These are phyloP conservation scores for Diarsia dahlii DNA, from an alignment of 2,888 invertebrate species.

Conservation along the genomic window DNA sequence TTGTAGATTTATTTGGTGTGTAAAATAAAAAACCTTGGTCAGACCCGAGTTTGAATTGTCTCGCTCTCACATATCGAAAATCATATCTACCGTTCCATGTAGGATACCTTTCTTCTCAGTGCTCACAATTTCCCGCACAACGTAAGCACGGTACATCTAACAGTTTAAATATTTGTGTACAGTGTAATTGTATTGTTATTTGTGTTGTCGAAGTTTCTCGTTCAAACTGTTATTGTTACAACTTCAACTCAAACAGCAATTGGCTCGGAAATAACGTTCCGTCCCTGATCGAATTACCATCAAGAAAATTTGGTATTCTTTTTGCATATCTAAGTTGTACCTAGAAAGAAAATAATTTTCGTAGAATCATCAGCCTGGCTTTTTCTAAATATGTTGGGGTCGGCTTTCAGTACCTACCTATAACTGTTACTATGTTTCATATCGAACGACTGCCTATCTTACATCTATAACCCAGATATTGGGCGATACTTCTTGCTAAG, in stretches of 20 bases:
- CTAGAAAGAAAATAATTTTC: constrained; percentile 16
- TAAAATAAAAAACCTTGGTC: no score
- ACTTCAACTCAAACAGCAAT: constrained; percentile 36
- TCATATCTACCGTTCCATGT: background rate
- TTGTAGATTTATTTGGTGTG: no score
- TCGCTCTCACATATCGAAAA: background rate
- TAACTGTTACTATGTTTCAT: background rate
- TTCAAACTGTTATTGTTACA: constrained; percentile 34
- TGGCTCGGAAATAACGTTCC: constrained; percentile 36
- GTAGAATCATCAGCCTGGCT: background rate
- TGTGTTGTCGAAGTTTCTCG: constrained; percentile 32
- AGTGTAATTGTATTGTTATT: constrained; percentile 24
- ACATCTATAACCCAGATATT: no score
- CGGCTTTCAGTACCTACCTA: no score
- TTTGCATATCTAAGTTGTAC: constrained; percentile 12
- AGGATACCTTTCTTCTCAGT: no score
- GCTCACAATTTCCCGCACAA: background rate
- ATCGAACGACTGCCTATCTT: background rate
- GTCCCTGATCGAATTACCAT: constrained; percentile 38
- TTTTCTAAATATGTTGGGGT: background rate
- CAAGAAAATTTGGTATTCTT: constrained; percentile 22
- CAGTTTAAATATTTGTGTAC: constrained; percentile 13
- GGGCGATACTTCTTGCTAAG: background rate
- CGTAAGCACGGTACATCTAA: background rate
- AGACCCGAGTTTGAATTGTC: no score